Evolutionary conservation across 2,797 vertebrate species (phyloP).

Genomic region (Typhlichthys eigenmanni): DNA sequence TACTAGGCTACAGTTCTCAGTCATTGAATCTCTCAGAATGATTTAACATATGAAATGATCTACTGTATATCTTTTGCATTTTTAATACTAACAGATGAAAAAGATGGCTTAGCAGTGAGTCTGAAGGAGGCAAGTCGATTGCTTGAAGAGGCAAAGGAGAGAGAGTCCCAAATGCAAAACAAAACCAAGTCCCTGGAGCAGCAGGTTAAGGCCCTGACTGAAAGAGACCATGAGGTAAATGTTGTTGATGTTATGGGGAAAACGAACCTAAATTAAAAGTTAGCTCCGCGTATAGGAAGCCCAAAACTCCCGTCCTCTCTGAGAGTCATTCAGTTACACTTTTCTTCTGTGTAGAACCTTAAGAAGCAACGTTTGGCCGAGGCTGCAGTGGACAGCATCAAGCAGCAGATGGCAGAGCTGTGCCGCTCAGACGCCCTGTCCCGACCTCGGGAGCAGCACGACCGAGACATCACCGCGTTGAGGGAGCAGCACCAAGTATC

Average conservation of each 20-base stretch:
- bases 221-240: constrained; percentile 86
- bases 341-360: constrained; percentile 69
- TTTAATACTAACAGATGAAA: constrained; percentile 82
- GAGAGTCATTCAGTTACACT: background rate
- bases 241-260: background rate
- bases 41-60: too few species aligned
- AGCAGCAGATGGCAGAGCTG: constrained; percentile 91
- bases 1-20: too few species aligned
- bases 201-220: constrained; percentile 82
- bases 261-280: background rate
- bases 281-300: background rate
- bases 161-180: constrained; percentile 84
- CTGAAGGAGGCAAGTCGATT: constrained; percentile 85
- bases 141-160: constrained; percentile 83
- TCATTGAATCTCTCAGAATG: too few species aligned
- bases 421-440: constrained; percentile 88
- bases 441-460: constrained; percentile 85
- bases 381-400: constrained; percentile 88
- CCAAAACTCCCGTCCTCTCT: background rate
- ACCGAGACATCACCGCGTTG: constrained; percentile 76
- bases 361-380: constrained; percentile 87
- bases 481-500: constrained; percentile 87
- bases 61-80: background rate
- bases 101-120: constrained; percentile 85
- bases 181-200: constrained; percentile 84